phyloP scores from a whole-genome alignment of 2,113 vertebrate species.

The Mionectes macconnelli region DNA sequence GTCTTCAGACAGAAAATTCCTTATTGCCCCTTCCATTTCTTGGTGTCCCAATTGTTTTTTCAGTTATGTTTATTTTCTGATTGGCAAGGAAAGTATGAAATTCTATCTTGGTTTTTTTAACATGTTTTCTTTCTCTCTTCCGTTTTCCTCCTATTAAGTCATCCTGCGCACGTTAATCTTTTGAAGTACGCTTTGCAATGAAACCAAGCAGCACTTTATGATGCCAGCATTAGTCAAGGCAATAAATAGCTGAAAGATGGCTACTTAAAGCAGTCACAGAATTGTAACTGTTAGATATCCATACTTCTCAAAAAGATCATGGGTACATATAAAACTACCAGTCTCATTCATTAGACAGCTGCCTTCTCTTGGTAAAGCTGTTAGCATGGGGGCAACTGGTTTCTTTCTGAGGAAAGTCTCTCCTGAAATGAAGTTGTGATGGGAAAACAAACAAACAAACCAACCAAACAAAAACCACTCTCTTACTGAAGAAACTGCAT shows the following conservation, averaged over 20 bases:
- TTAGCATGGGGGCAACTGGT: background rate
- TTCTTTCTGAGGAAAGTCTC: background rate
- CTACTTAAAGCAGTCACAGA: background rate
- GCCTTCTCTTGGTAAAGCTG: background rate
- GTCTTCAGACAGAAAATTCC: conserved; percentile 20
- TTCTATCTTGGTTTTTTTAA: background rate
- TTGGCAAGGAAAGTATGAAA: conserved; percentile 9
- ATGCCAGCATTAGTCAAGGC: background rate
- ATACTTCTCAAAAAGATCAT: background rate
- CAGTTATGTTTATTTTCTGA: conserved; percentile 33
- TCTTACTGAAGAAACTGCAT: background rate
- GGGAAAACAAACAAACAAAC: background rate
- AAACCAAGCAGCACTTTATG: background rate
- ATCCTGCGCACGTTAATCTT: background rate
- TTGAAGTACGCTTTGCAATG: background rate
- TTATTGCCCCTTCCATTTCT: conserved; percentile 26
- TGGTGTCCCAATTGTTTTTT: background rate
- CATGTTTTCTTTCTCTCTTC: background rate
- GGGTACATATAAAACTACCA: background rate
- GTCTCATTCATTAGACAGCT: background rate
- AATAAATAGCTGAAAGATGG: background rate
- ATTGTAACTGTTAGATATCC: background rate
- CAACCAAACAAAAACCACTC: fast-evolving
- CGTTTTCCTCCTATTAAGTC: background rate
- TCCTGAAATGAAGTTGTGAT: background rate